Percentiles rank a stretch among this genome's conserved stretches.
Evolutionary conservation across 2,113 vertebrate genomes (phyloP).

Genomic region (Noturus placidus): DNA sequence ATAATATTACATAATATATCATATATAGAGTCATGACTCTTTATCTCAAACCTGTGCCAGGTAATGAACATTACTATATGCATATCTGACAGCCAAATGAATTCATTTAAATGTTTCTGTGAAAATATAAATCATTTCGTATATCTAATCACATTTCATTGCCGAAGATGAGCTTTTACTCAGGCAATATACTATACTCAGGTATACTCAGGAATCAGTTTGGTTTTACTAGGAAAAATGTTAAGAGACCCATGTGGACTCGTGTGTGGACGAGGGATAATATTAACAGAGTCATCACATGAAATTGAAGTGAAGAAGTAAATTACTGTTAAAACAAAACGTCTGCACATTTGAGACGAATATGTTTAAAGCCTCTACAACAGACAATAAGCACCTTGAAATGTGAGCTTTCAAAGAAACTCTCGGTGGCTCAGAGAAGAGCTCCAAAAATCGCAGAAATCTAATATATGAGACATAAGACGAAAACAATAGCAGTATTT

Average conservation of each 20-base stretch:
- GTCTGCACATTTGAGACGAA: not conserved
- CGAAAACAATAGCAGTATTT: not conserved
- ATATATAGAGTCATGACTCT: no score
- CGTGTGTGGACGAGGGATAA: no score
- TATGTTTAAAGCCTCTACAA: not conserved
- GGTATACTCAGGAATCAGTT: not conserved
- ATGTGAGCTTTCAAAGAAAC: not conserved
- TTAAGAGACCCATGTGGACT: not conserved
- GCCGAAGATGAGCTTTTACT: no score
- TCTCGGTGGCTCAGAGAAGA: not conserved
- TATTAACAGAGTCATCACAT: not conserved
- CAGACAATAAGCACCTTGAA: not conserved
- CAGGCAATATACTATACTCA: no score
- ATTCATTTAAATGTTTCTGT: not conserved
- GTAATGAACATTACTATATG: not conserved
- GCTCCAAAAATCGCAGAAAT: not conserved
- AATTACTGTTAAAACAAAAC: not conserved
- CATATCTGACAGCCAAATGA: not conserved
- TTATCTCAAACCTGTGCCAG: no score
- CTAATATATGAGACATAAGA: not conserved
- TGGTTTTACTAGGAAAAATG: not conserved
- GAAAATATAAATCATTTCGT: not conserved
- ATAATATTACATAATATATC: no score
- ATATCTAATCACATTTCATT: not conserved
- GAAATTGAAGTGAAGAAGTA: not conserved